Evolutionary conservation across 2,888 invertebrate genomes (phyloP).

Genomic region (Eupithecia subumbrata): DNA sequence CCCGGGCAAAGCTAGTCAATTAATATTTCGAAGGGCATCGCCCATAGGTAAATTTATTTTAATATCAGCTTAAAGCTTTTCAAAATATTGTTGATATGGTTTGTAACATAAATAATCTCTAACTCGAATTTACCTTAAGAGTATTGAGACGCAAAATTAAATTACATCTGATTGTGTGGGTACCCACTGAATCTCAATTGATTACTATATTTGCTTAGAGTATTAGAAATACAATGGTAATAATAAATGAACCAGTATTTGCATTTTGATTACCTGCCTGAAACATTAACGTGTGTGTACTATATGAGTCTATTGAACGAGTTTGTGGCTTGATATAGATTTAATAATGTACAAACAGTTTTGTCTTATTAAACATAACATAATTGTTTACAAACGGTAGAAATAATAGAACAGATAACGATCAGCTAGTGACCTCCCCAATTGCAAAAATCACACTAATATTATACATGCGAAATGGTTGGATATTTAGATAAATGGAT

Average conservation of each 20-base stretch:
- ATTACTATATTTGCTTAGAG: conserved; percentile 9
- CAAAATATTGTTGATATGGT: background rate
- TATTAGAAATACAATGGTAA: conserved; percentile 15
- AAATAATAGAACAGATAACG: background rate
- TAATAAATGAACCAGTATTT: conserved; percentile 8
- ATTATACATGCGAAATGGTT: background rate
- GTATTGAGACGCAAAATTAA: background rate
- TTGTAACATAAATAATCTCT: background rate
- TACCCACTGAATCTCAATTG: conserved; percentile 8
- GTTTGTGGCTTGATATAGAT: background rate
- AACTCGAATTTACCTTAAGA: background rate
- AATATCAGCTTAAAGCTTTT: background rate
- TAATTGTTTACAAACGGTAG: background rate
- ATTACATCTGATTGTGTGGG: background rate
- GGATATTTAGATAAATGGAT: too few relatives aligned
- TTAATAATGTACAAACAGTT: background rate
- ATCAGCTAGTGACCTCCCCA: background rate
- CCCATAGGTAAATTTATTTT: background rate
- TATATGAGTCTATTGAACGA: background rate
- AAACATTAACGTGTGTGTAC: background rate
- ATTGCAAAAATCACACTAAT: background rate
- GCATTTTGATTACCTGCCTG: conserved; percentile 1
- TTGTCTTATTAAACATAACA: background rate
- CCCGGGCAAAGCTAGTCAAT: too few relatives aligned
- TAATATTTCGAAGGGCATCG: background rate